phyloP scores from a whole-genome alignment of 2,888 invertebrate species.

The Dicycla oo region DNA sequence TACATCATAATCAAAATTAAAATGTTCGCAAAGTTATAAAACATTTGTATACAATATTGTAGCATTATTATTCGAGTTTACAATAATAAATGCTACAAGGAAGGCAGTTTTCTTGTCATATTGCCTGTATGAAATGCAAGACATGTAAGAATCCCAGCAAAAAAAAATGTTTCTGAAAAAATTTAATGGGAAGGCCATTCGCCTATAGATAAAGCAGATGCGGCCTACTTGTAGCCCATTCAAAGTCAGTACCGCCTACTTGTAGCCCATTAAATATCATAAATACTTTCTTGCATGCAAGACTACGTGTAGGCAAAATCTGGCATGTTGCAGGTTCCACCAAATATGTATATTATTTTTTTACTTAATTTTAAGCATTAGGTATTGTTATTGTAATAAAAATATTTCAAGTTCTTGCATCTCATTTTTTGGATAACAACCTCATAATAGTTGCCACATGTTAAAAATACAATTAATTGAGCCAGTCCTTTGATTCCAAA shows the following conservation, averaged over 20 bases:
- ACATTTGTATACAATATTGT: slow-evolving; percentile 26
- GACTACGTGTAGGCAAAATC: not conserved
- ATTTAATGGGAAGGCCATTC: too few relatives aligned
- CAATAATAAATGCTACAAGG: slow-evolving; percentile 43
- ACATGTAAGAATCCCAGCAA: slow-evolving; percentile 19
- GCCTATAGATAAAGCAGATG: not conserved
- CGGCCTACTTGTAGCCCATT: not conserved
- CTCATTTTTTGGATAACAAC: slow-evolving; percentile 9
- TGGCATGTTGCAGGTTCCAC: too few relatives aligned
- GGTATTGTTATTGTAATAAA: not conserved
- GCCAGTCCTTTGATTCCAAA: slow-evolving; percentile 40
- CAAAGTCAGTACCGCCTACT: too few relatives aligned
- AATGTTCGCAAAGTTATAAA: slow-evolving; percentile 8
- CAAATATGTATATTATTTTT: not conserved
- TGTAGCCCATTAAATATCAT: not conserved
- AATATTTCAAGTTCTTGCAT: slow-evolving; percentile 23
- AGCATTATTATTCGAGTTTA: slow-evolving; percentile 37
- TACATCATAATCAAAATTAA: slow-evolving; percentile 9
- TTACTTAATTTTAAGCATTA: not conserved
- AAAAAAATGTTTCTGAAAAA: not conserved
- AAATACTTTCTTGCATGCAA: slow-evolving; percentile 14
- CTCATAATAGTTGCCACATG: not conserved
- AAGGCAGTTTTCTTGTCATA: slow-evolving; percentile 37
- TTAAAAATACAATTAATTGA: slow-evolving; percentile 45
- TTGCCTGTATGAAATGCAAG: slow-evolving; percentile 33